These are phyloP conservation scores for Triplophysa bombifrons DNA, from an alignment of 2,797 vertebrate genomes.

Conservation along the genomic window DNA sequence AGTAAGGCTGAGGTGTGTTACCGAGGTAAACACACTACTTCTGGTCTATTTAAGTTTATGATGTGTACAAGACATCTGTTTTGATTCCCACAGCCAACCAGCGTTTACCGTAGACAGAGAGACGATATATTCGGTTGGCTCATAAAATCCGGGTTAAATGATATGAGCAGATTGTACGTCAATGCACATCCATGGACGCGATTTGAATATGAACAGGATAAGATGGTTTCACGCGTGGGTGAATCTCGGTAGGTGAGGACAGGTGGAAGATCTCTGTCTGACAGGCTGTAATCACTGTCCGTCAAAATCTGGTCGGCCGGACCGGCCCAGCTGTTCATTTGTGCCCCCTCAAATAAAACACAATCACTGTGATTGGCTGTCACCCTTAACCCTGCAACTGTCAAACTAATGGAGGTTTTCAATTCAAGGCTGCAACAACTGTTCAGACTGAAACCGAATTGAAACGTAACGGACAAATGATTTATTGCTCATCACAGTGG, in stretches of 20 bases:
- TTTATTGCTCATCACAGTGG: slow-evolving; percentile 66
- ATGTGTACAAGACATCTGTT: slow-evolving; percentile 37
- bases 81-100: slow-evolving; percentile 28
- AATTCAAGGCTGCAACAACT: slow-evolving; percentile 58
- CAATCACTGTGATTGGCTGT: slow-evolving; percentile 55
- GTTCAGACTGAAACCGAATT: slow-evolving; percentile 65
- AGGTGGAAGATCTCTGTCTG: slow-evolving; percentile 50
- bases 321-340: slow-evolving; percentile 52
- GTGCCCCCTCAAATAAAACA: slow-evolving; percentile 56
- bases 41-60: too few relatives aligned
- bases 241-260: slow-evolving; percentile 23
- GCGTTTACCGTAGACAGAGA: slow-evolving; percentile 35
- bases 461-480: slow-evolving; percentile 61
- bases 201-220: slow-evolving; percentile 50
- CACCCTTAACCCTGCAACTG: slow-evolving; percentile 52
- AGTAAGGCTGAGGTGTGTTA: slow-evolving; percentile 23
- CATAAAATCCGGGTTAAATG: slow-evolving; percentile 36
- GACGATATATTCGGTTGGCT: slow-evolving; percentile 36
- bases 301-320: slow-evolving; percentile 38
- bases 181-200: slow-evolving; percentile 13
- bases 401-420: slow-evolving; percentile 66
- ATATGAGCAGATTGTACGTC: slow-evolving; percentile 51
- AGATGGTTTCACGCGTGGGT: slow-evolving; percentile 33
- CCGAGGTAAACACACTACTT: not conserved
- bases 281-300: slow-evolving; percentile 52